Base-by-base conservation (phyloP, 2,113 vertebrate species). In the Canis aureus region DNA sequence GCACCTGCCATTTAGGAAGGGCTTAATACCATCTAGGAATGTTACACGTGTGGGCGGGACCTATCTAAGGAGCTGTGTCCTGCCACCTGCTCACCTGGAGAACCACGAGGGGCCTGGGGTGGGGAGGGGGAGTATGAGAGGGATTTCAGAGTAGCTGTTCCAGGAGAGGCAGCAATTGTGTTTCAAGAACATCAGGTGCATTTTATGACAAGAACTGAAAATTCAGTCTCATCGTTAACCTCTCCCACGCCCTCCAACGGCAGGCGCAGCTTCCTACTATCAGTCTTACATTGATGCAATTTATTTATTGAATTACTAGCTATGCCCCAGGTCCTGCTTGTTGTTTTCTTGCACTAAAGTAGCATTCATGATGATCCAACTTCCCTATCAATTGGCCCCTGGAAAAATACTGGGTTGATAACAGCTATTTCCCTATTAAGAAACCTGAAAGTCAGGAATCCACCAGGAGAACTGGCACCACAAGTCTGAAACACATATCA, bases 251-350 rank as follows among this genome's bases (percentile, higher is more conserved):
- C n/a, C 1, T 76, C 10, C 49, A 60, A 11, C 5, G 29, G 23
- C 38, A 79, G 38, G 4, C 51, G 29, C 9, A 20, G 43, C 16
- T 60, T 74, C 32, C 66, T 53, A 1, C 3, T 12, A n/a, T 74
- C 80, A 82, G 69, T 82, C 38, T 92, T 73, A 79, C 29, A 64
- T 49, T 8, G 0, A n/a, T 95, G 85, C 29, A 53, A 79, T 71
- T 97, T 5, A 91, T 49, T 78, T 66, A 35, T 16, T 91, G n/a
- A 97, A 92, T 67, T 89, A 89, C 60, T 84, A 89, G 81, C 91
- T 17, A 80, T 0, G n/a, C 29, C 85, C 11, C 57, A 6, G 27
- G 69, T 4, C 57, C 32, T 27, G 3, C 13, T 35, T 51, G 29
- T 27, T 66, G 23, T 89, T 82, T 66, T 82, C 66, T 89, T 71